Evolutionary conservation across 2,888 invertebrate species (phyloP).

Genomic region (Neoitamus cyanurus): DNA sequence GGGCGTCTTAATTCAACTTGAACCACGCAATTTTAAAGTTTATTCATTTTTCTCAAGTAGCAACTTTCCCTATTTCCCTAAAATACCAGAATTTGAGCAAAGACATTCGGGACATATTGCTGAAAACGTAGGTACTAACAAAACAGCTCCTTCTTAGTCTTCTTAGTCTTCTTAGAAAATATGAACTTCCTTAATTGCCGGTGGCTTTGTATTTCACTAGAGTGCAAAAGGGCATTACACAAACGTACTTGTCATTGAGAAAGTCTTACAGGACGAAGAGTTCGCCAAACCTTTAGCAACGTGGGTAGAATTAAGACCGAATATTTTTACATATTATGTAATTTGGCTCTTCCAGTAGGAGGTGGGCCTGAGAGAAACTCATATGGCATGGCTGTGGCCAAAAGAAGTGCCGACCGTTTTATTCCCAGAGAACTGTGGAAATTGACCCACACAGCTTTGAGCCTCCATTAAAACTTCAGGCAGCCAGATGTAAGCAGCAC

Average conservation of each 20-base stretch:
- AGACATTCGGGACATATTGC: too few relatives aligned
- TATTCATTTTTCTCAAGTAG: too few relatives aligned
- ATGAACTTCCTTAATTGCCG: not conserved
- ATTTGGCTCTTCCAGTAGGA: not conserved
- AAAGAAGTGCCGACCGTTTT: not conserved
- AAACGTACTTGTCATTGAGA: not conserved
- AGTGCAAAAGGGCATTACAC: not conserved
- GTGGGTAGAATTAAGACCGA: not conserved
- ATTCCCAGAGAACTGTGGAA: not conserved
- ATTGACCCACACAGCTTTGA: slow-evolving; percentile 10
- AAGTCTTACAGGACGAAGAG: not conserved
- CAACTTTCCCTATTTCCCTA: too few relatives aligned
- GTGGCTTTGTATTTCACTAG: not conserved
- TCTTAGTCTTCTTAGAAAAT: not conserved
- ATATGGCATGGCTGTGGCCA: not conserved
- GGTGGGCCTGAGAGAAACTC: not conserved
- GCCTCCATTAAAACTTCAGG: not conserved
- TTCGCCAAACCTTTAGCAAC: not conserved
- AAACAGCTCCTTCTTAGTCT: too few relatives aligned
- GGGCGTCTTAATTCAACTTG: too few relatives aligned
- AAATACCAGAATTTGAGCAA: too few relatives aligned
- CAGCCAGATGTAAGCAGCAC: slow-evolving; percentile 1
- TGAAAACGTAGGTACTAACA: too few relatives aligned
- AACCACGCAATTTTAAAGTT: too few relatives aligned
- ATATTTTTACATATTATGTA: not conserved